phyloP scores from a whole-genome alignment of 2,888 invertebrate genomes.

The Lypha dubia region DNA sequence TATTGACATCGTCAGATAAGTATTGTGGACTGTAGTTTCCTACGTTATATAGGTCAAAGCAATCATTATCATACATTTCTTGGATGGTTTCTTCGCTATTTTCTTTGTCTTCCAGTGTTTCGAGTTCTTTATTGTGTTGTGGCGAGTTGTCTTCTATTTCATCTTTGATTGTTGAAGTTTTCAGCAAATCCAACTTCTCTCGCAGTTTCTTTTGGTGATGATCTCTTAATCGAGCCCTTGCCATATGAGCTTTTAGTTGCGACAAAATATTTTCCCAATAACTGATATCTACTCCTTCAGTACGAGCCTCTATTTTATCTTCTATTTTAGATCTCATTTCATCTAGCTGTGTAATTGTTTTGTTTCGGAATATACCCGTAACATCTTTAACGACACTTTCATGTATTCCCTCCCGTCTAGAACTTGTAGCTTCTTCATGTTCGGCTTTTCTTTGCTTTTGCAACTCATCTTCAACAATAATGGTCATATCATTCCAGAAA shows the following conservation, averaged over 20 bases:
- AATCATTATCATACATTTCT: conserved; percentile 75
- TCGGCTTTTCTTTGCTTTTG: conserved; percentile 92
- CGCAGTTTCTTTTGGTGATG: conserved; percentile 95
- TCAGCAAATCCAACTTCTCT: conserved; percentile 94
- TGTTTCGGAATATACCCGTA: conserved; percentile 94
- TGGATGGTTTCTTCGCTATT: conserved; percentile 75
- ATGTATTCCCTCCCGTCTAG: conserved; percentile 89
- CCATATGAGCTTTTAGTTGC: conserved; percentile 98
- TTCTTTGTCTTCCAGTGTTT: conserved; percentile 54
- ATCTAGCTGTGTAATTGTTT: conserved; percentile 93
- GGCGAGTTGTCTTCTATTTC: conserved; percentile 75
- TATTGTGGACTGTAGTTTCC: conserved; percentile 94
- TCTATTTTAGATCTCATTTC: conserved; percentile 93
- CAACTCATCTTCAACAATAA: conserved; percentile 96
- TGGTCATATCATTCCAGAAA: conserved; percentile 98
- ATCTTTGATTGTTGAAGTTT: conserved; percentile 90
- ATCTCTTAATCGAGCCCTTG: conserved; percentile 94
- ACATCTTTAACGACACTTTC: conserved; percentile 96
- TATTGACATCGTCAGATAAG: conserved; percentile 84
- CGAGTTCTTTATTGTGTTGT: conserved; percentile 76
- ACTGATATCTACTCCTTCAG: conserved; percentile 96
- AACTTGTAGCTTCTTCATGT: conserved; percentile 84
- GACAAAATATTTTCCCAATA: conserved; percentile 99
- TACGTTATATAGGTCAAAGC: conserved; percentile 88
- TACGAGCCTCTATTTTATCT: conserved; percentile 91